A percentile compares a stretch with the other conserved stretches of the same genome.
Conservation (phyloP, 2,888 invertebrate genomes). For the Lithophane ornitopus region DNA sequence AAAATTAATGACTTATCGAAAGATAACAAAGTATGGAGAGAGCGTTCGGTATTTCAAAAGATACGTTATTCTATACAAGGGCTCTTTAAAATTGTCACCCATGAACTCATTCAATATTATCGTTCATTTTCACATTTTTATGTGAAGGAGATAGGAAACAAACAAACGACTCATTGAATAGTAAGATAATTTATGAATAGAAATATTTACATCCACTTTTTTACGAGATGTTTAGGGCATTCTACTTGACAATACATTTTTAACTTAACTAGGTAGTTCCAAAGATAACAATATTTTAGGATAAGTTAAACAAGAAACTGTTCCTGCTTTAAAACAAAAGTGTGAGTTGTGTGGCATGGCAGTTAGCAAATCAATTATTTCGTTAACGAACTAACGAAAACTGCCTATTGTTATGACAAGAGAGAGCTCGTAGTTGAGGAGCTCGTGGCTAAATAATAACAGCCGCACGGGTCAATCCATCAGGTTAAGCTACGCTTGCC, state of each 20-base stretch:
- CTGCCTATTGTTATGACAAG: slow-evolving; percentile 3
- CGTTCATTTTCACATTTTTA: slow-evolving; percentile 56
- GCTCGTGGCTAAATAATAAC: too few species aligned
- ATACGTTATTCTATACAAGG: slow-evolving; percentile 58
- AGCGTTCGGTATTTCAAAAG: slow-evolving; percentile 62
- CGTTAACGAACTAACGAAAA: background rate
- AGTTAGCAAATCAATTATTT: background rate
- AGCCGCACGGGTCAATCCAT: too few species aligned
- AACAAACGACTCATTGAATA: slow-evolving; percentile 32
- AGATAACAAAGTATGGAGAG: slow-evolving; percentile 59
- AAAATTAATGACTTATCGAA: slow-evolving; percentile 48
- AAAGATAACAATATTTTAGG: slow-evolving; percentile 15
- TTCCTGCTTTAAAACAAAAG: background rate
- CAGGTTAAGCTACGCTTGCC: too few species aligned
- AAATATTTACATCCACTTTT: slow-evolving; percentile 15
- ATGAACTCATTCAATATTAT: slow-evolving; percentile 63
- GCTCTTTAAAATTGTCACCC: slow-evolving; percentile 63
- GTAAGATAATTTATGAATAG: slow-evolving; percentile 40
- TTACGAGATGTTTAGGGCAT: background rate
- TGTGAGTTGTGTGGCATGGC: too few species aligned
- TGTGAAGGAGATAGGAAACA: slow-evolving; percentile 53
- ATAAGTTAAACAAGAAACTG: background rate
- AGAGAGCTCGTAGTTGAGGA: too few species aligned
- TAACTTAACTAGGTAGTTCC: background rate
- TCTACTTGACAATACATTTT: background rate